These are phyloP conservation scores for Dryococelus australis DNA, from an alignment of 2,888 invertebrate genomes.

Conservation along the genomic window DNA sequence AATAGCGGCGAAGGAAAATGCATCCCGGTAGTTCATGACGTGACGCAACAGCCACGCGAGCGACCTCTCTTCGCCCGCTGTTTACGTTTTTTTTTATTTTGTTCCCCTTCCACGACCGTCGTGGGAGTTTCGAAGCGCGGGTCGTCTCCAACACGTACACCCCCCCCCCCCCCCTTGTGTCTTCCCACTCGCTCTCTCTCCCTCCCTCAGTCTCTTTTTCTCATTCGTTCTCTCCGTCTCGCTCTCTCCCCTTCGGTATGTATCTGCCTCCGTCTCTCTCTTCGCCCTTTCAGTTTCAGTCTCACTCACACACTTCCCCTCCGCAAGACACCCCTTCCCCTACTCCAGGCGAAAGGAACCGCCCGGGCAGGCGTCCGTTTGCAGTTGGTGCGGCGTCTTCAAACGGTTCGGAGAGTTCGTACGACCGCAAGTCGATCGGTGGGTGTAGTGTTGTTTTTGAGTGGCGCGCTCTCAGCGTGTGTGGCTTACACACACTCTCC, in stretches of 20 bases:
- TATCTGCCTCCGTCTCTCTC: neutral
- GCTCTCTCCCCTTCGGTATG: no score
- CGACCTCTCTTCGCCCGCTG: no score
- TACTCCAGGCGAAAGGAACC: neutral
- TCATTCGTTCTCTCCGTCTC: no score
- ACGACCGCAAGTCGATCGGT: neutral
- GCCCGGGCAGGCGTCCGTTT: neutral
- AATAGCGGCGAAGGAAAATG: no score
- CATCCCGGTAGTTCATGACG: no score
- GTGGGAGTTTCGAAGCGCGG: no score
- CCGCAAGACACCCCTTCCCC: neutral
- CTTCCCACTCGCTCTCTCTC: neutral
- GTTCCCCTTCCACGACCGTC: no score
- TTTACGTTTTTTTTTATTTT: no score
- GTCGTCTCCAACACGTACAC: no score
- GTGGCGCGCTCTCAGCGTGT: neutral
- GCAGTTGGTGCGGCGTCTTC: neutral
- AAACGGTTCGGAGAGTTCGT: neutral
- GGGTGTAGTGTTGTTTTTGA: neutral
- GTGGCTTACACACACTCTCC: no score
- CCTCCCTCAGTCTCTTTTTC: neutral
- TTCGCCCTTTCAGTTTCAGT: neutral
- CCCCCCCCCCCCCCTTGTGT: no score
- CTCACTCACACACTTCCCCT: neutral
- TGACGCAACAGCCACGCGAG: no score